These are phyloP conservation scores for Maccullochella peelii DNA, from an alignment of 2,113 vertebrate genomes.

Conservation along the genomic window DNA sequence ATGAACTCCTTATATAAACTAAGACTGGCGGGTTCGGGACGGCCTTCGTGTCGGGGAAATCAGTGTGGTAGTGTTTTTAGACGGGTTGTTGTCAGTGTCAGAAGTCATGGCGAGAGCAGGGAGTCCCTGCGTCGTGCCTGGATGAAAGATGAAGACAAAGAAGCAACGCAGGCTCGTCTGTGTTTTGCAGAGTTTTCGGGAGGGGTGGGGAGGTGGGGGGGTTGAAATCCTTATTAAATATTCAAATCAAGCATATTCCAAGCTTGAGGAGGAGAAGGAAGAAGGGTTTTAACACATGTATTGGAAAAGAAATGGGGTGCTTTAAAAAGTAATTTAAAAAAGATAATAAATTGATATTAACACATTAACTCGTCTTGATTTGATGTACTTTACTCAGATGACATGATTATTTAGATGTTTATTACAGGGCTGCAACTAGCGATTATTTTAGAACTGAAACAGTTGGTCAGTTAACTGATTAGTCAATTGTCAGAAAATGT, in stretches of 20 bases:
- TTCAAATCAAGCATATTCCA: conserved; percentile 69
- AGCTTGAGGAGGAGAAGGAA: conserved; percentile 59
- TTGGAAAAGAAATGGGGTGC: conserved; percentile 73
- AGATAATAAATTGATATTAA: conserved; percentile 87
- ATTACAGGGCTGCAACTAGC: neutral
- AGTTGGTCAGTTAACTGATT: neutral
- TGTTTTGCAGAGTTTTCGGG: conserved; percentile 53
- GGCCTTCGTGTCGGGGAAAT: conserved; percentile 52
- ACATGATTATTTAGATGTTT: neutral
- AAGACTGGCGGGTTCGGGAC: conserved; percentile 62
- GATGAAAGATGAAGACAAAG: conserved; percentile 29
- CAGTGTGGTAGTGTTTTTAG: conserved; percentile 61
- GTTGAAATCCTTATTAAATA: conserved; percentile 64
- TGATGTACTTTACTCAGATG: conserved; percentile 20
- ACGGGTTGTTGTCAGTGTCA: conserved; percentile 48
- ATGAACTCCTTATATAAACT: conserved; percentile 79
- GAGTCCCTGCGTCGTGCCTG: conserved; percentile 20
- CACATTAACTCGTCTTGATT: conserved; percentile 68
- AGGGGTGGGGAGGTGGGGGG: neutral
- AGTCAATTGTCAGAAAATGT: neutral
- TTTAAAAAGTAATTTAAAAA: conserved; percentile 79
- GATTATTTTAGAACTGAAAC: neutral
- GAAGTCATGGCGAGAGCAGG: conserved; percentile 21
- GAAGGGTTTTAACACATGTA: conserved; percentile 65
- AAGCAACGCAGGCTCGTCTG: conserved; percentile 34